phyloP scores from a whole-genome alignment of 92 coral and sea anemone genomes.

The Porites evermanni region DNA sequence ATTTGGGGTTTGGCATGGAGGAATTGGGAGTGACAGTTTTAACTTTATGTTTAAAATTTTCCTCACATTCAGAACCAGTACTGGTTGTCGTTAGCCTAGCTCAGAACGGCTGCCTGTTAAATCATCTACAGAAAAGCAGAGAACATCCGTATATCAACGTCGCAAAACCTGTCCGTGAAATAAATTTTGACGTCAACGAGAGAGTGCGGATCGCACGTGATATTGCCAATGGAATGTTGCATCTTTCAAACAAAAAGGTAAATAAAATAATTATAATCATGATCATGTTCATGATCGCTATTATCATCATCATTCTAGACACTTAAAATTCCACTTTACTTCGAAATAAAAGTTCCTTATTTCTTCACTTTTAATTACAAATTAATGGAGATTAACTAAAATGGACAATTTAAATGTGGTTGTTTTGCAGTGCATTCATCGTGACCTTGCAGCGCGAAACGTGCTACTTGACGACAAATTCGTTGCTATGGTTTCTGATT shows the following conservation, averaged over 20 bases:
- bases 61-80: conserved; percentile 47
- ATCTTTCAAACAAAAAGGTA: conserved; percentile 68
- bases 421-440: background rate
- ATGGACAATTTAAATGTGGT: background rate
- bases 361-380: too few species aligned
- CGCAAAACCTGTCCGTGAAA: background rate
- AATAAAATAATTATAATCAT: background rate
- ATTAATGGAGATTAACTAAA: too few species aligned
- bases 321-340: too few species aligned
- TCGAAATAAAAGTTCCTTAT: too few species aligned
- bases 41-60: too few species aligned
- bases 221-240: conserved; percentile 72
- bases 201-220: conserved; percentile 55
- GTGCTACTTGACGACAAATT: conserved; percentile 63
- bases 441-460: conserved; percentile 82
- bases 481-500: conserved; percentile 83
- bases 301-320: too few species aligned
- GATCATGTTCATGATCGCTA: too few species aligned
- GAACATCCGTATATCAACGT: conserved; percentile 27
- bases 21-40: too few species aligned
- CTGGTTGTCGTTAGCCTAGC: conserved; percentile 70
- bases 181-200: background rate
- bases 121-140: conserved; percentile 57
- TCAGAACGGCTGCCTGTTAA: conserved; percentile 67
- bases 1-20: too few species aligned